A percentile compares a stretch with the other conserved stretches of the same genome.
Evolutionary conservation across 2,888 invertebrate species (phyloP).

Genomic region (Spialia ferax): DNA sequence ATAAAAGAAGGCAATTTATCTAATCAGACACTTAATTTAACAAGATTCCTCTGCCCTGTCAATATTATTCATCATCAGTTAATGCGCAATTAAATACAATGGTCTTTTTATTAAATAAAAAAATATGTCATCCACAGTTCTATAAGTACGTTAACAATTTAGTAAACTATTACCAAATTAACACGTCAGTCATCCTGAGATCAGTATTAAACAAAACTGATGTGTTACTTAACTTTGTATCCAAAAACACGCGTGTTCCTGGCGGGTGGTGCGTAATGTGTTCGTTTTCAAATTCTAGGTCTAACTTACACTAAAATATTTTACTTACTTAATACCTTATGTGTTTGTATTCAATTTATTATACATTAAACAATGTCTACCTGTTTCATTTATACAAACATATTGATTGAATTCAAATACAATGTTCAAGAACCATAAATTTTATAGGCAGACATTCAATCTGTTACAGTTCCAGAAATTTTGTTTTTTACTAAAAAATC

Average conservation of each 20-base stretch:
- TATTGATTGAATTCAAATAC: slow-evolving; percentile 41
- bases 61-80: slow-evolving; percentile 31
- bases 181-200: slow-evolving; percentile 78
- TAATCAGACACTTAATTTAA: slow-evolving; percentile 37
- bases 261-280: slow-evolving; percentile 48
- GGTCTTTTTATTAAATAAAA: slow-evolving; percentile 82
- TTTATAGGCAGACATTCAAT: slow-evolving; percentile 59
- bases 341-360: slow-evolving; percentile 71
- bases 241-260: slow-evolving; percentile 49
- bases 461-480: slow-evolving; percentile 53
- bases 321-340: slow-evolving; percentile 71
- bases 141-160: slow-evolving; percentile 85
- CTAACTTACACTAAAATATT: slow-evolving; percentile 70
- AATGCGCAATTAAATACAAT: slow-evolving; percentile 54
- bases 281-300: slow-evolving; percentile 47
- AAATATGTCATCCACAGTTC: slow-evolving; percentile 82
- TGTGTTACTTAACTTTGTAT: slow-evolving; percentile 50
- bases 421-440: slow-evolving; percentile 24
- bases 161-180: slow-evolving; percentile 83
- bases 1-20: slow-evolving; percentile 38
- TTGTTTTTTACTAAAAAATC: slow-evolving; percentile 48
- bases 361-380: slow-evolving; percentile 76
- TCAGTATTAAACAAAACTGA: slow-evolving; percentile 63
- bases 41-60: slow-evolving; percentile 29
- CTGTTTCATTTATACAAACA: slow-evolving; percentile 66